A percentile compares a stretch with the other conserved stretches of the same genome.
These are phyloP conservation scores for Pollenia amentaria DNA, from an alignment of 2,888 invertebrate genomes.

Conservation along the genomic window DNA sequence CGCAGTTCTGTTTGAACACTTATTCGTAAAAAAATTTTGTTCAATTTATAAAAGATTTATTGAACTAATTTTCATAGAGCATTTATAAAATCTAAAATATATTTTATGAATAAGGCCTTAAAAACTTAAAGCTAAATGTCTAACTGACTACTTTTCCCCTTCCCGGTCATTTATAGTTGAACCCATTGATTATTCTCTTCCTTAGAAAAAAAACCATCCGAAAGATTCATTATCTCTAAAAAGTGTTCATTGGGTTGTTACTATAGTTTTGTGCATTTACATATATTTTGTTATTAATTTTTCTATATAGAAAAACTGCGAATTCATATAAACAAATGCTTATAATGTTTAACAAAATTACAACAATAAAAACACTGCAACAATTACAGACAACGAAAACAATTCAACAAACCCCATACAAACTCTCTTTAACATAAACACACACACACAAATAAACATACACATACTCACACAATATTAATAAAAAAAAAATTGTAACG, in stretches of 20 bases:
- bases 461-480: neutral
- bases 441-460: neutral
- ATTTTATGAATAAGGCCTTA: too few relatives aligned
- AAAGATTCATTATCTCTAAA: too few relatives aligned
- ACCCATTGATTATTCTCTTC: too few relatives aligned
- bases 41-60: too few relatives aligned
- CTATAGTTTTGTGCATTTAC: neutral
- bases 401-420: conserved; percentile 5
- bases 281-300: conserved; percentile 15
- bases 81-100: too few relatives aligned
- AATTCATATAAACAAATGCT: conserved; percentile 48
- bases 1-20: too few relatives aligned
- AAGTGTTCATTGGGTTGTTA: conserved; percentile 22
- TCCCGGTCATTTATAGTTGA: too few relatives aligned
- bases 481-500: conserved; percentile 27
- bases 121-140: too few relatives aligned
- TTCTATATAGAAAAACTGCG: conserved; percentile 25
- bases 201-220: too few relatives aligned
- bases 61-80: too few relatives aligned
- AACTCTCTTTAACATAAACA: neutral
- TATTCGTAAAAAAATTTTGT: too few relatives aligned
- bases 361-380: conserved; percentile 19
- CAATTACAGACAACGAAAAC: conserved; percentile 47
- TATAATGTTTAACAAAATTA: conserved; percentile 31
- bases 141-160: too few relatives aligned